phyloP scores from a whole-genome alignment of 2,888 invertebrate genomes.

The Meandrusa payeni region DNA sequence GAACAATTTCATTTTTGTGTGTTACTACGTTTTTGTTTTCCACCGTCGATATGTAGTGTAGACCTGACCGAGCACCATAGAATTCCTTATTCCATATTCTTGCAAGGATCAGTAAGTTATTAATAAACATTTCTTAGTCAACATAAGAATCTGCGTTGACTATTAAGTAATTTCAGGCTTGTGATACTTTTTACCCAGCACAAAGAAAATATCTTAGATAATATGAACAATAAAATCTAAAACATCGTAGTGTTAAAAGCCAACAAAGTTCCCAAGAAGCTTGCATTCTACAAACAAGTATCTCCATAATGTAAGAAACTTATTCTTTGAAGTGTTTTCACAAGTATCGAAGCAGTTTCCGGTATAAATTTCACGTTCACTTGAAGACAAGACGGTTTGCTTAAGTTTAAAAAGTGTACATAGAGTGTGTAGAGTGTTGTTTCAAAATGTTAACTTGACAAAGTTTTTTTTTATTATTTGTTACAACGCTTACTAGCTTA shows the following conservation, averaged over 20 bases:
- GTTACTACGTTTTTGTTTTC: no score
- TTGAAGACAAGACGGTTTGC: slow-evolving; percentile 12
- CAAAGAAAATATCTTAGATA: not conserved
- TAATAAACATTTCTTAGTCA: no score
- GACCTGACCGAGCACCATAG: no score
- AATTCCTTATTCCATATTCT: no score
- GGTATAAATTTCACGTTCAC: slow-evolving; percentile 21
- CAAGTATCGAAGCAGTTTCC: slow-evolving; percentile 15
- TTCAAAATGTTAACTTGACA: no score
- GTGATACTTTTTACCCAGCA: not conserved
- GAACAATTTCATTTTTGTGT: no score
- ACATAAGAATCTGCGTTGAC: no score
- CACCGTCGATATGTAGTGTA: no score
- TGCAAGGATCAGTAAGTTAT: no score
- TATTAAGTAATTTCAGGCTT: no score
- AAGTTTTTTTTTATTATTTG: no score
- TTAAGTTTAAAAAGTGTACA: slow-evolving; percentile 15
- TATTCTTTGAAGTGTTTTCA: slow-evolving; percentile 12
- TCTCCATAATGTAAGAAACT: slow-evolving; percentile 19
- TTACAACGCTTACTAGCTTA: not conserved
- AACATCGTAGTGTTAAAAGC: slow-evolving; percentile 7
- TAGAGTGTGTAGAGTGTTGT: no score
- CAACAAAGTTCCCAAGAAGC: not conserved
- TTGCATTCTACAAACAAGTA: slow-evolving; percentile 17
- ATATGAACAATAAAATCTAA: not conserved